Percentiles rank a stretch among this genome's conserved stretches.
phyloP scores from a whole-genome alignment of 2,797 vertebrate genomes.

The Prunella strophiata region DNA sequence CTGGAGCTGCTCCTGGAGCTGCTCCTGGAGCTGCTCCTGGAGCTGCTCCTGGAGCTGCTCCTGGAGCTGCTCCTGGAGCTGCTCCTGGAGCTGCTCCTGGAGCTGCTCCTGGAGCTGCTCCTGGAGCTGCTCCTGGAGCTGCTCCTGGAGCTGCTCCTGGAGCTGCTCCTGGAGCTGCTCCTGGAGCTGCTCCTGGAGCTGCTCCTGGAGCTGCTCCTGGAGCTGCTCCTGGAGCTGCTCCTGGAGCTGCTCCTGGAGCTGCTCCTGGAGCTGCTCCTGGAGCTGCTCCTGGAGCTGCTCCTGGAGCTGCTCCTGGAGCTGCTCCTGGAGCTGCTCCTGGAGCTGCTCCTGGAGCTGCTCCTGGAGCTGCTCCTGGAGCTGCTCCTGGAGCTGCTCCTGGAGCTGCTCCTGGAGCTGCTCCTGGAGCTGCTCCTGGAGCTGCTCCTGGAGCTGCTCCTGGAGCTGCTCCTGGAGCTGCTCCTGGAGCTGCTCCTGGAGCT shows the following conservation, averaged over 20 bases:
- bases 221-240: background rate
- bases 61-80: conserved; percentile 60
- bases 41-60: background rate
- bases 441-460: background rate
- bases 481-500: conserved; percentile 59
- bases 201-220: conserved; percentile 65
- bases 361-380: conserved; percentile 25
- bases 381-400: too few species aligned
- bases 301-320: background rate
- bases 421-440: conserved; percentile 60
- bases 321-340: too few species aligned
- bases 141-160: conserved; percentile 42
- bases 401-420: background rate
- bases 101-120: too few species aligned
- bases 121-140: conserved; percentile 59
- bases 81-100: background rate
- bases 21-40: too few species aligned
- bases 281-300: conserved; percentile 31
- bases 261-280: conserved; percentile 45
- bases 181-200: background rate
- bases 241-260: too few species aligned
- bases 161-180: too few species aligned
- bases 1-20: conserved; percentile 25
- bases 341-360: conserved; percentile 63
- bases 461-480: too few species aligned